phyloP scores from a whole-genome alignment of 1,140 invertebrate genomes.

The Sinonovacula constricta region DNA sequence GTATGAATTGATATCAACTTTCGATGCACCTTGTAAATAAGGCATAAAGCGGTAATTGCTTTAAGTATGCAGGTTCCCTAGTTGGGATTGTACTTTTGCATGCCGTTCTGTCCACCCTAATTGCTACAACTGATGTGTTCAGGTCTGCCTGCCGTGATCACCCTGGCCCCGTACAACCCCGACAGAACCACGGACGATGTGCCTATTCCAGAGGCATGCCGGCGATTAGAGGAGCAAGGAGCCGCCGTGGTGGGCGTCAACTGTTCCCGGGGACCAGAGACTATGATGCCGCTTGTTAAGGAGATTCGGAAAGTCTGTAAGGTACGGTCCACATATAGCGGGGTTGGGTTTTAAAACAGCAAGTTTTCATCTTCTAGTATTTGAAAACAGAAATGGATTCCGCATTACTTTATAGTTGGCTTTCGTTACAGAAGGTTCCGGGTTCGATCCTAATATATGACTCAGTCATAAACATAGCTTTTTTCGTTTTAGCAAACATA shows the following conservation, averaged over 20 bases:
- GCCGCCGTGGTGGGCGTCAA: constrained; percentile 74
- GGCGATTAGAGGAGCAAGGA: constrained; percentile 65
- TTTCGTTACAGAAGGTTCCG: not conserved
- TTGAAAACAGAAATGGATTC: not conserved
- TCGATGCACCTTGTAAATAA: too few relatives aligned
- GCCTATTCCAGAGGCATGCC: constrained; percentile 63
- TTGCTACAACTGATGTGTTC: too few relatives aligned
- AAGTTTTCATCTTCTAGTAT: not conserved
- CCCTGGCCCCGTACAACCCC: constrained; percentile 44
- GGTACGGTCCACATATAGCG: constrained; percentile 13
- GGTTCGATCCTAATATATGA: not conserved
- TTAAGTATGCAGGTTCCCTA: too few relatives aligned
- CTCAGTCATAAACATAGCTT: not conserved
- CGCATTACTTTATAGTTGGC: not conserved
- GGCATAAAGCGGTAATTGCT: too few relatives aligned
- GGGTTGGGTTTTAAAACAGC: not conserved
- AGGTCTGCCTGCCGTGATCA: constrained; percentile 58
- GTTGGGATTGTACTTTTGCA: too few relatives aligned
- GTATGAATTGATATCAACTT: too few relatives aligned
- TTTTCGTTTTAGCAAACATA: not conserved
- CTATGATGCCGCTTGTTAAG: constrained; percentile 67
- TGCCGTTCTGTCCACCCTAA: too few relatives aligned
- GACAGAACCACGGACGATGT: constrained; percentile 66
- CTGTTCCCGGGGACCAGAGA: constrained; percentile 68
- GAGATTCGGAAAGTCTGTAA: constrained; percentile 65